These are phyloP conservation scores for Brenthis hecate DNA, from an alignment of 2,888 invertebrate genomes.

Conservation along the genomic window DNA sequence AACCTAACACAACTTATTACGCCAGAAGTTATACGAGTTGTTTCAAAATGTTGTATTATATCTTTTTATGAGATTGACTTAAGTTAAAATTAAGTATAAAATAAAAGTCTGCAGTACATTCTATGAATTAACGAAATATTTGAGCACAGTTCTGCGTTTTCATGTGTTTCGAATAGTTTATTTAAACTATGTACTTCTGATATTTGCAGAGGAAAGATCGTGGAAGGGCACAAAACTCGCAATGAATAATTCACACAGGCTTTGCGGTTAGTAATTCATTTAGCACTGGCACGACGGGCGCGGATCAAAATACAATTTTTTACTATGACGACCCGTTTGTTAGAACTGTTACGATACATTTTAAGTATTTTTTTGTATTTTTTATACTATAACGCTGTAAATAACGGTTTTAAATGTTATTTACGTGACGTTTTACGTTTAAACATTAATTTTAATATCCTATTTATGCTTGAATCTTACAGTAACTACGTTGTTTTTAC, in stretches of 20 bases:
- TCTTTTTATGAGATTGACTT: too few species aligned
- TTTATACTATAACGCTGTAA: not conserved
- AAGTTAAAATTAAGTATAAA: too few species aligned
- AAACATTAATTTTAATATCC: too few species aligned
- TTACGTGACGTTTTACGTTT: too few species aligned
- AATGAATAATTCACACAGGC: constrained; percentile 60
- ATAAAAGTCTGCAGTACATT: not conserved
- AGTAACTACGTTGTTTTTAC: too few species aligned
- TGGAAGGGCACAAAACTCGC: constrained; percentile 51
- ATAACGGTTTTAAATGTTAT: too few species aligned
- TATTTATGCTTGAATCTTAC: too few species aligned
- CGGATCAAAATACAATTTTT: constrained; percentile 23
- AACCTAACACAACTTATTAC: too few species aligned
- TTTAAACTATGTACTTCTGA: constrained; percentile 18
- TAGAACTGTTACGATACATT: constrained; percentile 4
- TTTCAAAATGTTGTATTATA: too few species aligned
- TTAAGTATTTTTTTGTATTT: not conserved
- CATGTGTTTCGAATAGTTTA: not conserved
- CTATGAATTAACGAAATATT: not conserved
- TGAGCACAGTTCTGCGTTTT: not conserved
- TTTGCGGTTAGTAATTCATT: constrained; percentile 61
- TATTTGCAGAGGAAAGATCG: constrained; percentile 9
- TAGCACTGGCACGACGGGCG: constrained; percentile 47
- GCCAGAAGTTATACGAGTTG: too few species aligned
- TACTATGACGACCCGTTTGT: not conserved